Conservation (phyloP, 2,888 invertebrate genomes). For the Zygogramma bicolorata region DNA sequence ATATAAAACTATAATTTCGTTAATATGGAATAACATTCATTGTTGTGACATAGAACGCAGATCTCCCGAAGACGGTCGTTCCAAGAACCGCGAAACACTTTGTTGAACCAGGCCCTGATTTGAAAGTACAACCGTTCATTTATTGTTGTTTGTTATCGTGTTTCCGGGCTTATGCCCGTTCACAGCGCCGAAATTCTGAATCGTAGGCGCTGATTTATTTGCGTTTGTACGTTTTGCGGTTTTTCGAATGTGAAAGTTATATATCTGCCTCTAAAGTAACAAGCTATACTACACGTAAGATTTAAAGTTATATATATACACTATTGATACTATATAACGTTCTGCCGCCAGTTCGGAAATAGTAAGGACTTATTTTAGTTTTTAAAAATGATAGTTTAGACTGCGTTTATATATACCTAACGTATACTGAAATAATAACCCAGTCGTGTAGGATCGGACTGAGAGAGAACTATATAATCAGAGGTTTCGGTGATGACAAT, state of each 20-base stretch:
- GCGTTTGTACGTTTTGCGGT: conserved; percentile 59
- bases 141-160: conserved; percentile 61
- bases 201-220: conserved; percentile 60
- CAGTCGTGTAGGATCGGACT: conserved; percentile 2
- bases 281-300: conserved; percentile 63
- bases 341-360: conserved; percentile 52
- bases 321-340: conserved; percentile 57
- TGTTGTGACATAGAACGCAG: conserved; percentile 66
- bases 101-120: conserved; percentile 66
- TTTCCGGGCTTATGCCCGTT: neutral
- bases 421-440: conserved; percentile 52
- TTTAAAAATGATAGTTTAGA: conserved; percentile 54
- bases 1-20: conserved; percentile 64
- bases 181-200: conserved; percentile 54
- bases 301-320: conserved; percentile 61
- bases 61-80: conserved; percentile 54
- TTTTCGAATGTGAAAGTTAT: conserved; percentile 56
- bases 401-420: conserved; percentile 58
- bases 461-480: neutral
- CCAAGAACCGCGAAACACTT: conserved; percentile 60
- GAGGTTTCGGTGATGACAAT: neutral
- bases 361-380: conserved; percentile 56
- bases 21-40: conserved; percentile 65
- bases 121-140: conserved; percentile 67
- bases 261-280: conserved; percentile 64